Evolutionary conservation across 1,140 invertebrate species (phyloP), one percentile per base, ranked within the genome.

Genomic region (Arion vulgaris): DNA sequence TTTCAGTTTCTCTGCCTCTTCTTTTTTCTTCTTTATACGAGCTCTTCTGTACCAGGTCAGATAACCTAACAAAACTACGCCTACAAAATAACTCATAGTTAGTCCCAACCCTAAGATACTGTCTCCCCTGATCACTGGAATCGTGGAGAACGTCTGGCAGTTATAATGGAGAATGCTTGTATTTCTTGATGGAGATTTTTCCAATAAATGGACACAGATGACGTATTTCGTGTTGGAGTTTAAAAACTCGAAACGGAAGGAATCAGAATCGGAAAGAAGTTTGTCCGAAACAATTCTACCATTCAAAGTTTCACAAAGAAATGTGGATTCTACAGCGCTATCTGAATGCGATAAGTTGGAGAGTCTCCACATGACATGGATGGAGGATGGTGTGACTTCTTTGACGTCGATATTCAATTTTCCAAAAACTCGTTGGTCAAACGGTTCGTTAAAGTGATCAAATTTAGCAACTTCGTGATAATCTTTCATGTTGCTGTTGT

Each of bases 121-220:
- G 76, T 78, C 76, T 15, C 19, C 0, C 51, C 76, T 57, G 13
- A 78, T 62, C 51, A 78, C 15, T 36, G 53, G 76, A 45, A 78
- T 78, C 28, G 76, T 78, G 1, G 15, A 38, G 36, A 78, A 62
- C 1, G 17, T 2, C 19, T 78, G 28, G 62, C 76, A 78, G 76
- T 36, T 78, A 57, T 78, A 78, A 53, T 78, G 76, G n/a, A 78
- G 76, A 34, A 78, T 62, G 57, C 76, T 78, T 1, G 57, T 78
- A 36, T 78, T 78, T 34, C 32, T 68, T 13, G 76, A 78, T 11
- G 15, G 1, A 1, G 76, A 78, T 49, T 78, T 78, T 41, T 78
- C 76, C 76, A 78, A n/a, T 17, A 78, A n/a, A 45, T 78, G 45
- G 7, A 78, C 76, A 39, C 76, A 78, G 19, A 78, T 36, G 15